These are phyloP conservation scores for Xanthostigma xanthostigma DNA, from an alignment of 2,888 invertebrate species.

Conservation along the genomic window DNA sequence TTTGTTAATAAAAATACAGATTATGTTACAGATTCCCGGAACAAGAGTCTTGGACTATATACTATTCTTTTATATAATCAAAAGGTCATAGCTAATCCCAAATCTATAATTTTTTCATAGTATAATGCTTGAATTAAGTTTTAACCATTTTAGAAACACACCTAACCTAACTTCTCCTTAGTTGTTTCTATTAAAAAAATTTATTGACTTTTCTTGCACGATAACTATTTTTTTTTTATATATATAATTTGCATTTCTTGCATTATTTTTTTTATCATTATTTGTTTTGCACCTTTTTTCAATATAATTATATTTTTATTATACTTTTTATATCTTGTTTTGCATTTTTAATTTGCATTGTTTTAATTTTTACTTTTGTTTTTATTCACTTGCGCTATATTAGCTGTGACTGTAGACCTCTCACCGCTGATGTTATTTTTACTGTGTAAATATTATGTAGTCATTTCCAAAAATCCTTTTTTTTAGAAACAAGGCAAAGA, in stretches of 20 bases:
- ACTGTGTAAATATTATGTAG: too few species aligned
- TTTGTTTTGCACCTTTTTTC: not conserved
- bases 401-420: conserved; percentile 1
- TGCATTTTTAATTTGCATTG: not conserved
- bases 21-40: too few species aligned
- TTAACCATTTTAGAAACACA: conserved; percentile 6
- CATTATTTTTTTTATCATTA: not conserved
- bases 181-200: not conserved
- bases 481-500: not conserved
- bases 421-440: not conserved
- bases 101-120: conserved; percentile 1
- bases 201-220: conserved; percentile 3
- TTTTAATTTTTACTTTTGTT: not conserved
- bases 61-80: too few species aligned
- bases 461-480: too few species aligned
- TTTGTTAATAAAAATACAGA: too few species aligned
- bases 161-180: conserved; percentile 5
- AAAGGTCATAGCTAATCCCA: conserved; percentile 4
- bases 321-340: not conserved
- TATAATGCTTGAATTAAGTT: conserved; percentile 3
- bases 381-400: not conserved
- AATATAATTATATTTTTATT: not conserved
- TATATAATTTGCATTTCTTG: conserved; percentile 1
- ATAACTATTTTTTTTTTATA: not conserved
- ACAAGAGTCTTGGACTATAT: too few species aligned